These are phyloP conservation scores for Palythoa grandiflora DNA, from an alignment of 92 coral and sea anemone genomes.

Conservation along the genomic window DNA sequence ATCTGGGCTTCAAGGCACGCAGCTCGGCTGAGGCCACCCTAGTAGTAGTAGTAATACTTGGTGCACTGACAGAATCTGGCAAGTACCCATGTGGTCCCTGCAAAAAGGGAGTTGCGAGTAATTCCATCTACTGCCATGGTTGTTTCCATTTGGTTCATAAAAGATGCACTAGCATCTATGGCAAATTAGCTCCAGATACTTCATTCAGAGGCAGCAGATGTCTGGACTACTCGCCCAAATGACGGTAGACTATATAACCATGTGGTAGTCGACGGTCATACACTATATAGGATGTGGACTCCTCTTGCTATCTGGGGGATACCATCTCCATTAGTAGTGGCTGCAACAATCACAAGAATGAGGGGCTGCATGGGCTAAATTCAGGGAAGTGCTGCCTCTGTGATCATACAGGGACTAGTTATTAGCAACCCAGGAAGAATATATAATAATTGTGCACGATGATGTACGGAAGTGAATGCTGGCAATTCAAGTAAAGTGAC, in stretches of 20 bases:
- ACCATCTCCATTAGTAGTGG: conserved; percentile 38
- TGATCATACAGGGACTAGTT: conserved; percentile 31
- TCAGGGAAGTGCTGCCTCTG: conserved; percentile 40
- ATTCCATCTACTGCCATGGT: conserved; percentile 37
- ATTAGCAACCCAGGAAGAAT: conserved; percentile 11
- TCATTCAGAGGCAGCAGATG: conserved; percentile 21
- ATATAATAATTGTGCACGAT: conserved; percentile 39
- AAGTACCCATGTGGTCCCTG: conserved; percentile 53
- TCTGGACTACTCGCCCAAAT: conserved; percentile 2
- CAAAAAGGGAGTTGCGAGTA: conserved; percentile 43
- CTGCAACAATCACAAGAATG: conserved; percentile 6
- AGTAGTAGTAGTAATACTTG: too few species aligned
- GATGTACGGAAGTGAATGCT: conserved; percentile 47
- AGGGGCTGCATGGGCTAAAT: conserved; percentile 48
- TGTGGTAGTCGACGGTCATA: conserved; percentile 8
- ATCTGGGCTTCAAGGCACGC: too few species aligned
- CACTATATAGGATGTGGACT: conserved; percentile 31
- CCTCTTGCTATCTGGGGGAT: conserved; percentile 40
- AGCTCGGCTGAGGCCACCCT: too few species aligned
- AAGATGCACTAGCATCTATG: conserved; percentile 28
- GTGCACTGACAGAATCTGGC: too few species aligned
- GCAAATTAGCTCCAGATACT: conserved; percentile 20
- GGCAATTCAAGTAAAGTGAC: conserved; percentile 46
- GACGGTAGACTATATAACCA: conserved; percentile 3
- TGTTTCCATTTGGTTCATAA: conserved; percentile 28